Base-by-base conservation (phyloP, 2,888 invertebrate species). In the Drosophila ezoana region DNA sequence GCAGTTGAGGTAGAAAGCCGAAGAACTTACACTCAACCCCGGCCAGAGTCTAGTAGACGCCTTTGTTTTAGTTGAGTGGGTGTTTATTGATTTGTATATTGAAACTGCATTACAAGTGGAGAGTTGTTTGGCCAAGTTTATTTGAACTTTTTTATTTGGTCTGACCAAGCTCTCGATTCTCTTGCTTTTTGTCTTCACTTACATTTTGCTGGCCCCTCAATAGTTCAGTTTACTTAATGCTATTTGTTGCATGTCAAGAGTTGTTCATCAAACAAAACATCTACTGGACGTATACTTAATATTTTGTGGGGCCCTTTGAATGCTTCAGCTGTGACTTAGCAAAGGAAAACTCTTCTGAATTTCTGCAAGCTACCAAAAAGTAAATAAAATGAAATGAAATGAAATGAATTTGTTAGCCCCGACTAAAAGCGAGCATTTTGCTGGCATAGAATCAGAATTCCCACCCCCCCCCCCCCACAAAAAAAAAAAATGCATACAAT, bases 11-110 rank as follows among this genome's bases (percentile, higher is more conserved):
- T 23, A 6, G 23, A 44, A 18, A 35, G n/a, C 14, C 51, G 9
- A 9, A n/a, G 5, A 2, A 14, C 14, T 18, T 1, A 4, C 10
- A 18, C 13, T 11, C 41, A 11, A 9, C 8, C 40, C 11, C 4
- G 6, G 3, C 47, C 33, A 28, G 28, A 8, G 2, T 40, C 28
- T n/a, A 32, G 45, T 45, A 28, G 38, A 10, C 20, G 61, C 44
- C 59, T 60, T 73, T 71, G 69, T 56, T 89, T 49, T 53, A 58
- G 45, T 41, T 3, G 13, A 6, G 23, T 28, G n/a, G 28, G 4
- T 23, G 43, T 6, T 72, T 89, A 85, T 85, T 85, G 85, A 85
- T 85, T 85, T 85, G 89, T 85, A 80, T 89, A 89, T 89, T 83
- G 84, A 89, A 89, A 85, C 75, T 89, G 83, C 87, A 89, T 85